These are phyloP conservation scores for Cryptophagus acutangulus DNA, from an alignment of 2,888 invertebrate genomes.

Conservation along the genomic window DNA sequence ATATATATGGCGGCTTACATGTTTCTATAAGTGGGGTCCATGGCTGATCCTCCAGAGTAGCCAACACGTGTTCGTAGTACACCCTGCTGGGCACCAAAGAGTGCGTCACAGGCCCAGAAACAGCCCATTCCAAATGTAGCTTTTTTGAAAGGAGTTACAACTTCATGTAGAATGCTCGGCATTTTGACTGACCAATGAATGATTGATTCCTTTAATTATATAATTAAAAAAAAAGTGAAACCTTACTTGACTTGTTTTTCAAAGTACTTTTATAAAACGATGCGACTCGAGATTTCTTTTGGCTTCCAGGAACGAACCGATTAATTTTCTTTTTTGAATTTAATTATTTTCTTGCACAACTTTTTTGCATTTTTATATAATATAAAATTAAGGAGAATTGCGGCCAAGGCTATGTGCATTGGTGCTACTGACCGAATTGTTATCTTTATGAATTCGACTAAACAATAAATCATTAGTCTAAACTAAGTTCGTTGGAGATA, in stretches of 20 bases:
- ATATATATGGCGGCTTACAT: constrained; percentile 59
- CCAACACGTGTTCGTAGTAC: constrained; percentile 90
- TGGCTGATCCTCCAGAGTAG: constrained; percentile 80
- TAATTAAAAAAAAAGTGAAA: not conserved
- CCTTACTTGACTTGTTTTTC: not conserved
- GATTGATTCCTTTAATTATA: constrained; percentile 1
- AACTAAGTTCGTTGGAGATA: no score
- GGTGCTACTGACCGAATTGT: constrained; percentile 10
- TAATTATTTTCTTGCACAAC: no score
- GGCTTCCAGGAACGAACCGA: not conserved
- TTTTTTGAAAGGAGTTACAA: constrained; percentile 59
- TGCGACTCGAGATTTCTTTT: not conserved
- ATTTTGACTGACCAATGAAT: constrained; percentile 22
- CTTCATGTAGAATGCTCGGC: constrained; percentile 58
- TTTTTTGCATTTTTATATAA: no score
- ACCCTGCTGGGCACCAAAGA: constrained; percentile 70
- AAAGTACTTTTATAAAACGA: not conserved
- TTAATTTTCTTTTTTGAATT: constrained; percentile 1
- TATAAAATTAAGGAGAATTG: no score
- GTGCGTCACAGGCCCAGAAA: constrained; percentile 87
- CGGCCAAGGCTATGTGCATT: constrained; percentile 9
- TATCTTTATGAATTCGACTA: not conserved
- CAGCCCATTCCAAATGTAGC: constrained; percentile 93
- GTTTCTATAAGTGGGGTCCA: constrained; percentile 77
- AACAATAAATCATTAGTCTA: no score